Evolutionary conservation across 2,797 vertebrate species (phyloP).

Genomic region (Limnodromus scolopaceus): DNA sequence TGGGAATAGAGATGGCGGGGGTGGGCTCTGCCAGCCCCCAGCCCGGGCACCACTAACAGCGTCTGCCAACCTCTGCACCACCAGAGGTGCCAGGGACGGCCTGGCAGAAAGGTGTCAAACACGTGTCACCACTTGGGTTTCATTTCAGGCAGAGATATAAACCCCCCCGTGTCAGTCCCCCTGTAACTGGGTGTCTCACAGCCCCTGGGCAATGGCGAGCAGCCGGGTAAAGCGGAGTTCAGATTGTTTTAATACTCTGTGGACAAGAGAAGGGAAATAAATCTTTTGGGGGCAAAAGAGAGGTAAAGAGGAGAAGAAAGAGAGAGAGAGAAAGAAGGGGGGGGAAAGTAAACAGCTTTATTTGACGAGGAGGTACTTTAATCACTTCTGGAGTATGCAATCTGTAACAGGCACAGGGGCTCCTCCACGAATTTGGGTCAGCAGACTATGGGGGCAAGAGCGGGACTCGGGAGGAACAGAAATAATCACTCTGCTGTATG

Average conservation of each 20-base stretch:
- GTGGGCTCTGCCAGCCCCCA: neutral
- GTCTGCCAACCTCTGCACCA: neutral
- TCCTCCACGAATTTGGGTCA: neutral
- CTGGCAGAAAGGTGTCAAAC: neutral
- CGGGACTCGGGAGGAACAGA: neutral
- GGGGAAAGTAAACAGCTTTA: fast-evolving
- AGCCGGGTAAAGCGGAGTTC: neutral
- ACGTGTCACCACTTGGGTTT: neutral
- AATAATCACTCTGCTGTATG: neutral
- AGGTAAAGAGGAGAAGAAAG: neutral
- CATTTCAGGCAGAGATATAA: neutral
- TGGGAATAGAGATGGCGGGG: neutral
- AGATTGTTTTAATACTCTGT: neutral
- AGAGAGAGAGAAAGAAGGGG: no score
- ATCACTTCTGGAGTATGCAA: neutral
- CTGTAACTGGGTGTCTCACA: neutral
- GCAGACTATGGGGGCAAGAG: neutral
- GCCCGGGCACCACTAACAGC: fast-evolving
- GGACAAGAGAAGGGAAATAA: neutral
- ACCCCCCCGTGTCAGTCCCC: fast-evolving
- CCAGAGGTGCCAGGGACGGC: neutral
- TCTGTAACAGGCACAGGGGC: neutral
- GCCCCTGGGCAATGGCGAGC: neutral
- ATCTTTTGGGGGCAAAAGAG: neutral
- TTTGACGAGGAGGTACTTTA: neutral